Base-by-base conservation (phyloP, 1,140 invertebrate species). In the Pogonomyrmex barbatus region DNA sequence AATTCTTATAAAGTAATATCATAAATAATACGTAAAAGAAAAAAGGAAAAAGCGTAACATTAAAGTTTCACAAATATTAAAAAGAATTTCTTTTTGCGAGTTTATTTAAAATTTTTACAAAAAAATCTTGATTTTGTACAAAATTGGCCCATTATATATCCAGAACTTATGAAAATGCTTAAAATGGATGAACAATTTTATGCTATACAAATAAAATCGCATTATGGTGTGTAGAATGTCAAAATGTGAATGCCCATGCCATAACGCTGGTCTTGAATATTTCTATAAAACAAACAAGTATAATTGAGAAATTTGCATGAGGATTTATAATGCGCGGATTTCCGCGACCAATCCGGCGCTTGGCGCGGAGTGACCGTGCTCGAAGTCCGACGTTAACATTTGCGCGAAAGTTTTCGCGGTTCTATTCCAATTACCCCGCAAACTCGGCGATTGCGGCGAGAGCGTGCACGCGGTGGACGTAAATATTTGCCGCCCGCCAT, bases 381-480 rank as follows among this genome's bases (percentile, higher is more conserved):
- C 78, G 42, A 75, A 83, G 79, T 62, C 67, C 42, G 79, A 60
- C 79, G 79, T 73, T 83, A 71, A 82, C 78, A 58, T 82, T 82
- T 71, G 65, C 42, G 54, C 67, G 33, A 60, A 83, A 83, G 68
- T 83, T 82, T 82, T 60, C 79, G 79, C 54, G 79, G 79, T 83
- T 83, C 79, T 83, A 83, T 83, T 83, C 79, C 79, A 83, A 83
- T 83, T 83, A 83, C 56, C 68, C 68, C 79, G 68, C 68, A 83
- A 75, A 83, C 79, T 83, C 79, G 68, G 56, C 79, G 54, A 83
- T 83, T 83, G 79, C 79, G 79, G 79, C 45, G 68, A 36, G 76
- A 36, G 42, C 42, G 67, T 54, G 17, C 52, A 47, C 79, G 42
- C 68, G 68, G 79, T 60, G 45, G 54, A 75, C 68, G 68, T 83